Percentiles rank a stretch among this genome's conserved stretches.
These are phyloP conservation scores for Brachypalpus laphriformis DNA, from an alignment of 2,888 invertebrate genomes.

Conservation along the genomic window DNA sequence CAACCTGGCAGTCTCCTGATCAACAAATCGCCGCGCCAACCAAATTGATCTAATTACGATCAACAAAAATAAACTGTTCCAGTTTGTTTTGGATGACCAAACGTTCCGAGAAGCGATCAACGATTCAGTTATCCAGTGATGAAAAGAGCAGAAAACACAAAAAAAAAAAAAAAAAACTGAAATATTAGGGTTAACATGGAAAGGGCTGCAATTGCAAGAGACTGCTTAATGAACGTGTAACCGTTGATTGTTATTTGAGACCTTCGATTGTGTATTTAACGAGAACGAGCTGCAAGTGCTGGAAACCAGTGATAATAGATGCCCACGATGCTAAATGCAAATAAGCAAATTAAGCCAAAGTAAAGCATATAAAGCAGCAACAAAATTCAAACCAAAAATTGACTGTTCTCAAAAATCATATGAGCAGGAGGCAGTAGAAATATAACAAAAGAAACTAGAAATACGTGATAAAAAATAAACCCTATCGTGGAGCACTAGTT, in stretches of 20 bases:
- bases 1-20: constrained; percentile 70
- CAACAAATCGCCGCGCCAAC: constrained; percentile 59
- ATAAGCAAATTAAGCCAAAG: constrained; percentile 43
- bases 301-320: constrained; percentile 15
- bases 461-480: not conserved
- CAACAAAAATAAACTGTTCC: constrained; percentile 51
- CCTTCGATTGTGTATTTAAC: not conserved
- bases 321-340: constrained; percentile 31
- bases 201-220: constrained; percentile 20
- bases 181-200: not conserved
- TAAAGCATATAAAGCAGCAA: constrained; percentile 47
- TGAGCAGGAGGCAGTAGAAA: not conserved
- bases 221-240: constrained; percentile 4
- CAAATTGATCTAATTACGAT: constrained; percentile 40
- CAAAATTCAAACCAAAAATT: not conserved
- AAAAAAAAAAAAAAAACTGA: constrained; percentile 8
- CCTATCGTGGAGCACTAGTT: not conserved
- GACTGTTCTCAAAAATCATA: not conserved
- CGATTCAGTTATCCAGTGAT: constrained; percentile 74
- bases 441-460: not conserved
- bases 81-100: constrained; percentile 56
- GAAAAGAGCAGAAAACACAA: constrained; percentile 64
- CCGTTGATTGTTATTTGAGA: not conserved
- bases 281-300: constrained; percentile 36
- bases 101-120: constrained; percentile 72